These are phyloP conservation scores for Epinotia demarniana DNA, from an alignment of 2,888 invertebrate genomes.

Conservation along the genomic window DNA sequence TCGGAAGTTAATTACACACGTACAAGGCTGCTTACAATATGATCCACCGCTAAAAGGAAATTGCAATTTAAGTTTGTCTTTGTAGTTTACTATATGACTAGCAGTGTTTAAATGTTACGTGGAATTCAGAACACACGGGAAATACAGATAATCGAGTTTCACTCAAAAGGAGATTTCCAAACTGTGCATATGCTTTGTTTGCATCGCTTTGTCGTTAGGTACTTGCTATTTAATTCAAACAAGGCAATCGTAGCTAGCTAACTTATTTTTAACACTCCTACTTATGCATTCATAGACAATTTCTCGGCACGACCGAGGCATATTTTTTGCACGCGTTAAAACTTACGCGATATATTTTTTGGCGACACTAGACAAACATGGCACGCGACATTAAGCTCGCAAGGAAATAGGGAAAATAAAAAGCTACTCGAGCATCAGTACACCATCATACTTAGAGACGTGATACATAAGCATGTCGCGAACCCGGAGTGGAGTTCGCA, in stretches of 20 bases:
- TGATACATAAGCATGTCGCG: constrained; percentile 55
- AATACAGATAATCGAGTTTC: too few species aligned
- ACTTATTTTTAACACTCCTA: background rate
- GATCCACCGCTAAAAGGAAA: constrained; percentile 30
- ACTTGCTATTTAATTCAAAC: background rate
- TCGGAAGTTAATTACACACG: constrained; percentile 48
- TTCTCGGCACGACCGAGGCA: background rate
- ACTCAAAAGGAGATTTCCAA: too few species aligned
- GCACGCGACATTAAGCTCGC: constrained; percentile 37
- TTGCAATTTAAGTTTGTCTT: constrained; percentile 29
- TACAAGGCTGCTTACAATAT: constrained; percentile 20
- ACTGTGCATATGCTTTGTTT: background rate
- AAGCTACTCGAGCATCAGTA: constrained; percentile 39
- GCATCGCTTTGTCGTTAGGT: too few species aligned
- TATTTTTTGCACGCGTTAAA: constrained; percentile 6
- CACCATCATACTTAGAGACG: constrained; percentile 53
- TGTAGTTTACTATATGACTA: background rate
- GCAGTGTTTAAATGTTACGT: too few species aligned
- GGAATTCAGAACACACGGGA: too few species aligned
- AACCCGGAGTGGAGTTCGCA: constrained; percentile 64
- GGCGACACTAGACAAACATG: constrained; percentile 20
- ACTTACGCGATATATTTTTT: constrained; percentile 1
- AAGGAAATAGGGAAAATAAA: constrained; percentile 33
- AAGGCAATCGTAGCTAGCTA: background rate
- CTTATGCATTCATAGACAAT: background rate